These are phyloP conservation scores for Chaetura pelagica DNA, from an alignment of 2,113 vertebrate species.

Conservation along the genomic window DNA sequence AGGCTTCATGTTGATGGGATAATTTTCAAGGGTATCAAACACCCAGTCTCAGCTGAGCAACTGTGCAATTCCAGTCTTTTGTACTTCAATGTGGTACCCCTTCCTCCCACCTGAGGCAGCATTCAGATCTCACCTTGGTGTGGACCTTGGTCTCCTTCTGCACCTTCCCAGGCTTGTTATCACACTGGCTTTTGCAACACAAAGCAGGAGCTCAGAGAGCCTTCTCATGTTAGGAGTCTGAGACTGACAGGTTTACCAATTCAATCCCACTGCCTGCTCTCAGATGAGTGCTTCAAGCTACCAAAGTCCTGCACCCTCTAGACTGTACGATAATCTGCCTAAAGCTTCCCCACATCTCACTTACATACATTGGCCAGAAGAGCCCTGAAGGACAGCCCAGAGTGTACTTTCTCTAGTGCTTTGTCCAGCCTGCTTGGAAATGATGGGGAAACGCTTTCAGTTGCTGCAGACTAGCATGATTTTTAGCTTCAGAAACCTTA, in stretches of 20 bases:
- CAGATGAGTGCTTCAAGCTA: neutral
- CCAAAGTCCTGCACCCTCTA: neutral
- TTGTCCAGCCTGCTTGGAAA: constrained; percentile 10
- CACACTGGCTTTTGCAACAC: neutral
- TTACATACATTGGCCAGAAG: neutral
- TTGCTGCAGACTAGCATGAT: neutral
- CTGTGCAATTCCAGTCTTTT: neutral
- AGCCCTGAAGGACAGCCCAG: constrained; percentile 13
- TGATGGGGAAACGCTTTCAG: neutral
- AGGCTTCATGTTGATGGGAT: neutral
- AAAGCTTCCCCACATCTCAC: neutral
- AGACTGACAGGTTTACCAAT: constrained; percentile 35
- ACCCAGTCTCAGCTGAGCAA: neutral
- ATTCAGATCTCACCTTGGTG: neutral
- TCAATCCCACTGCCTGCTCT: neutral
- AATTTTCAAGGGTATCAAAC: neutral
- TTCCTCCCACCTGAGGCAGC: neutral
- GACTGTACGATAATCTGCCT: neutral
- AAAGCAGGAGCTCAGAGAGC: neutral
- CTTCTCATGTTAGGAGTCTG: neutral
- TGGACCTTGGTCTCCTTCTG: neutral
- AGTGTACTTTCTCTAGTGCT: neutral
- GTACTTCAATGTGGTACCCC: neutral
- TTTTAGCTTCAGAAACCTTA: constrained; percentile 58
- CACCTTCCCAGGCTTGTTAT: neutral